Evolutionary conservation across 2,888 invertebrate species (phyloP).

Genomic region (Lepidonotus clava): DNA sequence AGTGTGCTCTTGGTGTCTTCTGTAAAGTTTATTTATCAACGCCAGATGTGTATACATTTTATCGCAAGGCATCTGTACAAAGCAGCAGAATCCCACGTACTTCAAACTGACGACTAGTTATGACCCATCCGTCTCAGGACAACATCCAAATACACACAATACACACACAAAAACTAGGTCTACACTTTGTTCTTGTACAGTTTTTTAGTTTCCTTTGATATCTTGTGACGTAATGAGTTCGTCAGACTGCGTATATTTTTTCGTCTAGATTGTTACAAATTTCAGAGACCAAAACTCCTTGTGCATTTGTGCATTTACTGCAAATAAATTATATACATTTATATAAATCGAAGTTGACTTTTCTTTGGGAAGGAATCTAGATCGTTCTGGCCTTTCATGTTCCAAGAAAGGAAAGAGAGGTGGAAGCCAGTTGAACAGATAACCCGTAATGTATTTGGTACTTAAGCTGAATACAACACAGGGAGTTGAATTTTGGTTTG

Average conservation of each 20-base stretch:
- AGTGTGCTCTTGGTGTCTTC: conserved; percentile 14
- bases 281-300: conserved; percentile 54
- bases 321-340: conserved; percentile 60
- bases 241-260: conserved; percentile 57
- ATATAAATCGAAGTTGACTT: conserved; percentile 25
- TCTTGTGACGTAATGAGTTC: conserved; percentile 55
- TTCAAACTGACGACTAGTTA: not conserved
- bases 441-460: too few relatives aligned
- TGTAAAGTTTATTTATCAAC: conserved; percentile 35
- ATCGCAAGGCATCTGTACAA: not conserved
- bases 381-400: too few relatives aligned
- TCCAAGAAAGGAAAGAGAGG: too few relatives aligned
- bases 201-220: conserved; percentile 55
- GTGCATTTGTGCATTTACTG: conserved; percentile 59
- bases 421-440: too few relatives aligned
- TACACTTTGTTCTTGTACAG: conserved; percentile 55
- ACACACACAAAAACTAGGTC: conserved; percentile 41
- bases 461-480: too few relatives aligned
- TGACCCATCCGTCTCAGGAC: conserved; percentile 52
- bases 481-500: too few relatives aligned
- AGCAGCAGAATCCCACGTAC: not conserved
- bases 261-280: conserved; percentile 57
- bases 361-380: too few relatives aligned
- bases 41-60: conserved; percentile 16
- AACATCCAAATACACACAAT: too few relatives aligned